These are phyloP conservation scores for Alloscopus bannaensis DNA, from an alignment of 2,888 invertebrate species.

Conservation along the genomic window DNA sequence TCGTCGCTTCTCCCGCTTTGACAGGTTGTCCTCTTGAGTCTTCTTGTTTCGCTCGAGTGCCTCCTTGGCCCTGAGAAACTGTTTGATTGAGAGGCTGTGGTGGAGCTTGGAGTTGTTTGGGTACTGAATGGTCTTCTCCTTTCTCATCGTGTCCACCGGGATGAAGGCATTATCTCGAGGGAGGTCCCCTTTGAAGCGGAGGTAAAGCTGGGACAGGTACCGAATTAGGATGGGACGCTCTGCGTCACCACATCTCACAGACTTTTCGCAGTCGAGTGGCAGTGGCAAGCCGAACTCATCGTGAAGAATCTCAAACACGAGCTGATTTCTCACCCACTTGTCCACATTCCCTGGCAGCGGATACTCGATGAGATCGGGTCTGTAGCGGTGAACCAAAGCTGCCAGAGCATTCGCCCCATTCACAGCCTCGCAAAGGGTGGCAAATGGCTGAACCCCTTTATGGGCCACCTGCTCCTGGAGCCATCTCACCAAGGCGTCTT, in stretches of 20 bases:
- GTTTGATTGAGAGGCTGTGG: constrained; percentile 60
- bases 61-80: constrained; percentile 62
- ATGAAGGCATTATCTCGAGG: constrained; percentile 46
- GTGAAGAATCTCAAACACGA: constrained; percentile 68
- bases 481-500: constrained; percentile 68
- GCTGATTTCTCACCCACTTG: constrained; percentile 65
- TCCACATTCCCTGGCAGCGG: constrained; percentile 66
- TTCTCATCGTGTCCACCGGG: not conserved
- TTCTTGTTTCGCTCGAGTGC: constrained; percentile 41
- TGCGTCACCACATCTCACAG: constrained; percentile 43
- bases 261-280: constrained; percentile 54
- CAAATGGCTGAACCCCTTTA: constrained; percentile 46
- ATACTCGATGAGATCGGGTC: constrained; percentile 71
- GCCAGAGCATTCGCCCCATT: constrained; percentile 65
- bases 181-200: constrained; percentile 67
- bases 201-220: constrained; percentile 67
- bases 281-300: constrained; percentile 67
- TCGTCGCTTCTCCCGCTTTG: constrained; percentile 56
- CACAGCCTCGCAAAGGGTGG: constrained; percentile 65
- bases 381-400: constrained; percentile 65
- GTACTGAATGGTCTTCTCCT: constrained; percentile 7
- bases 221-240: constrained; percentile 48
- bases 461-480: constrained; percentile 54
- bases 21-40: constrained; percentile 54
- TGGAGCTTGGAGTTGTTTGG: constrained; percentile 65